phyloP scores from a whole-genome alignment of 1,140 invertebrate species.

The Bombus turneri region DNA sequence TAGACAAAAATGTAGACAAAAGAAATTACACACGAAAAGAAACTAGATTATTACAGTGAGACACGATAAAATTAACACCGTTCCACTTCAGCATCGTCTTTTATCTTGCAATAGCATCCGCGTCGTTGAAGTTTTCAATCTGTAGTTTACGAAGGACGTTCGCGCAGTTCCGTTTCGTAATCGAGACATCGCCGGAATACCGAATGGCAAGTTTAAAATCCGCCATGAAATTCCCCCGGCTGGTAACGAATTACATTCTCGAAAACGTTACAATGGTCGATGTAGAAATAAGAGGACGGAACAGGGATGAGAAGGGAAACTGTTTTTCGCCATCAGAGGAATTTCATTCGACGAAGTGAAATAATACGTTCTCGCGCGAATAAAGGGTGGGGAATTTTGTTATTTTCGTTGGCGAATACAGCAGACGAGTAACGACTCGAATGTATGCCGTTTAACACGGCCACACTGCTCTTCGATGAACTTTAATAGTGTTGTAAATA shows the following conservation, averaged over 20 bases:
- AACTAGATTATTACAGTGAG: too few species aligned
- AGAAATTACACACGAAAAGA: not conserved
- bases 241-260: constrained; percentile 31
- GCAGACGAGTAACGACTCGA: not conserved
- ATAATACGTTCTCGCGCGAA: not conserved
- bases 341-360: constrained; percentile 22
- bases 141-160: not conserved
- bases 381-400: constrained; percentile 26
- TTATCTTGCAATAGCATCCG: not conserved
- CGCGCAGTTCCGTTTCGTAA: not conserved
- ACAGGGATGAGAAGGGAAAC: not conserved
- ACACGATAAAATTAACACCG: not conserved
- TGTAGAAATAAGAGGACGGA: constrained; percentile 15
- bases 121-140: not conserved
- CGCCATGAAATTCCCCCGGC: not conserved
- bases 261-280: constrained; percentile 24
- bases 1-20: not conserved
- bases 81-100: not conserved
- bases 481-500: constrained; percentile 50
- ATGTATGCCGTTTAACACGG: constrained; percentile 16
- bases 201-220: constrained; percentile 20
- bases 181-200: constrained; percentile 14
- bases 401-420: constrained; percentile 20
- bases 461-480: constrained; percentile 14
- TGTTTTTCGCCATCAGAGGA: constrained; percentile 14